Evolutionary conservation across 2,797 vertebrate species (phyloP).

Genomic region (Dicrostonyx torquatus): DNA sequence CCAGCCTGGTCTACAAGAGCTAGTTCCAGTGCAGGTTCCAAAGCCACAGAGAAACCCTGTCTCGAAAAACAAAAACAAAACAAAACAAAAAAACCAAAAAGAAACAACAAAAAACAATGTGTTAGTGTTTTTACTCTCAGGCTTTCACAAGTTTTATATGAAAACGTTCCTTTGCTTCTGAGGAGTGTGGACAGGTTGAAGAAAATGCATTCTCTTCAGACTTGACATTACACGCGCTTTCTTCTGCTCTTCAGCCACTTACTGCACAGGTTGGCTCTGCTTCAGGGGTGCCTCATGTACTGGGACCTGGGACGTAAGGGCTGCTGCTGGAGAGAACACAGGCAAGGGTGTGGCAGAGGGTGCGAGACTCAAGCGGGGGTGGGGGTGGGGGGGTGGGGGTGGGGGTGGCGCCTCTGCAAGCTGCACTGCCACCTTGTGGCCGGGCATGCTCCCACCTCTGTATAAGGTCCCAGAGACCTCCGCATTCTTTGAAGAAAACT

Average conservation of each 20-base stretch:
- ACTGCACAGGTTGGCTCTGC: background rate
- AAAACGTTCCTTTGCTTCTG: conserved; percentile 54
- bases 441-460: background rate
- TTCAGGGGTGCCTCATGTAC: background rate
- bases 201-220: conserved; percentile 31
- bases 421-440: conserved; percentile 75
- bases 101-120: too few relatives aligned
- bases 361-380: background rate
- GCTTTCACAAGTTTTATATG: background rate
- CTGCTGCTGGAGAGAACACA: background rate
- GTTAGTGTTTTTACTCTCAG: conserved; percentile 23
- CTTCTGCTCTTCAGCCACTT: background rate
- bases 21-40: too few relatives aligned
- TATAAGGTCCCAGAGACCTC: background rate
- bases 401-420: background rate
- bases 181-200: background rate
- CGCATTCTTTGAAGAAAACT: background rate
- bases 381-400: background rate
- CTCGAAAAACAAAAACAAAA: too few relatives aligned
- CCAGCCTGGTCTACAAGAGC: too few relatives aligned
- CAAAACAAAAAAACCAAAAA: too few relatives aligned
- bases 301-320: background rate
- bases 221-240: background rate
- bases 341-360: too few relatives aligned
- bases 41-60: too few relatives aligned